Percentiles rank a stretch among this genome's conserved stretches.
Evolutionary conservation across 2,797 vertebrate genomes (phyloP).

Genomic region (Megaceryle alcyon): DNA sequence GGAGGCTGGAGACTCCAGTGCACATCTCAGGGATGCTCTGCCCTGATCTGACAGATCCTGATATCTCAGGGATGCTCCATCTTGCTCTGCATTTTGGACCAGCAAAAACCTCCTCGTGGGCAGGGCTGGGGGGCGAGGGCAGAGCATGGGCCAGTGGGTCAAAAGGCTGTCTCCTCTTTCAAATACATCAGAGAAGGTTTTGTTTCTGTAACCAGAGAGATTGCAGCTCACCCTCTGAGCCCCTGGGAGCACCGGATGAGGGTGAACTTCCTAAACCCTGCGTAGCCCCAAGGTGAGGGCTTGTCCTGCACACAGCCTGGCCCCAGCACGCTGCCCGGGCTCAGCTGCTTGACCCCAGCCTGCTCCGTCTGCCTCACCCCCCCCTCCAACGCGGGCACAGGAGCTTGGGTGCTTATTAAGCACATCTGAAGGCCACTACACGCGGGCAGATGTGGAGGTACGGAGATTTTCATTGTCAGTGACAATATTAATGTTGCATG

Average conservation of each 20-base stretch:
- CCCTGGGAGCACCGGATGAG: fast-evolving
- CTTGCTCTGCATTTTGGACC: background rate
- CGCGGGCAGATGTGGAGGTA: background rate
- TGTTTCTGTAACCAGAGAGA: background rate
- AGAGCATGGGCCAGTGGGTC: background rate
- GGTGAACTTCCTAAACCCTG: background rate
- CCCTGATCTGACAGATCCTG: background rate
- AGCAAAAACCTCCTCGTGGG: background rate
- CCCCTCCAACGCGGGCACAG: fast-evolving
- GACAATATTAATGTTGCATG: slow-evolving; percentile 59
- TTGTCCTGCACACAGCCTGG: fast-evolving
- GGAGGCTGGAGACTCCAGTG: fast-evolving
- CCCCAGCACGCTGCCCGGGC: fast-evolving
- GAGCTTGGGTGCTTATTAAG: background rate
- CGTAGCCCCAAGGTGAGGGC: background rate
- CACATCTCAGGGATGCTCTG: background rate
- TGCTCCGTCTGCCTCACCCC: background rate
- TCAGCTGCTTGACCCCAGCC: background rate
- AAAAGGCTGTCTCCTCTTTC: background rate
- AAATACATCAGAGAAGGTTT: background rate
- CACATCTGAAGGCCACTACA: slow-evolving; percentile 36
- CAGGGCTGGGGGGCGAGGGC: background rate
- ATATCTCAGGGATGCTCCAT: background rate
- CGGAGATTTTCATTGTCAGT: slow-evolving; percentile 14
- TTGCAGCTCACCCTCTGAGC: background rate